phyloP scores from a whole-genome alignment of 2,113 vertebrate genomes.

The Arenaria interpres region DNA sequence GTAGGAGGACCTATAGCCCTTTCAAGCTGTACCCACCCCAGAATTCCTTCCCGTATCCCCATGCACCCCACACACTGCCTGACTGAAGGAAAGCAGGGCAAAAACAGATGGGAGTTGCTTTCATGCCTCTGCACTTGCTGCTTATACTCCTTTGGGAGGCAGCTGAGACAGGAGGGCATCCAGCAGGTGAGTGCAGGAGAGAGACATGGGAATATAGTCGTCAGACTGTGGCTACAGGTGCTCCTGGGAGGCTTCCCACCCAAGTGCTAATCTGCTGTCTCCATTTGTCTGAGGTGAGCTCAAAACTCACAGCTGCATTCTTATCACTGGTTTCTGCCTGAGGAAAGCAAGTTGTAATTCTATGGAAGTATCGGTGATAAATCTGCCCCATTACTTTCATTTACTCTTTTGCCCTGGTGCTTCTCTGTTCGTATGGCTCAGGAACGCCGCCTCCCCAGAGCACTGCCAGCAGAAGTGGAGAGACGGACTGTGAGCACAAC shows the following conservation, averaged over 20 bases:
- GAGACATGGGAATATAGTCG: not conserved
- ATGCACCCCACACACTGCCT: fast-evolving
- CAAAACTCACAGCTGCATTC: not conserved
- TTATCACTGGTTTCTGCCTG: not conserved
- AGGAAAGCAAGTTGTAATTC: not conserved
- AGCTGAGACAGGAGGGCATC: not conserved
- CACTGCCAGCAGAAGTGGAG: not conserved
- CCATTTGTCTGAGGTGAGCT: not conserved
- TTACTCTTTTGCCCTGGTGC: not conserved
- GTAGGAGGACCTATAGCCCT: not conserved
- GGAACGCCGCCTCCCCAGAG: not conserved
- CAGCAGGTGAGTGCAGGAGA: not conserved
- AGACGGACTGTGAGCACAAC: not conserved
- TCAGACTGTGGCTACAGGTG: not conserved
- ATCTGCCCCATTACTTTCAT: not conserved
- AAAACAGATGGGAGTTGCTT: not conserved
- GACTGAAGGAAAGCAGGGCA: not conserved
- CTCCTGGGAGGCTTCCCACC: not conserved
- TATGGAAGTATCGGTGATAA: not conserved
- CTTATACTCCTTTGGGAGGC: not conserved
- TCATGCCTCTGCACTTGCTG: not conserved
- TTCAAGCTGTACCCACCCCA: not conserved
- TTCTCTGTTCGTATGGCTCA: not conserved
- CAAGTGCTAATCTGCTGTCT: not conserved
- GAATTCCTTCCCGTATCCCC: not conserved